Evolutionary conservation across 2,797 vertebrate species (phyloP).

Genomic region (Tapera naevia): DNA sequence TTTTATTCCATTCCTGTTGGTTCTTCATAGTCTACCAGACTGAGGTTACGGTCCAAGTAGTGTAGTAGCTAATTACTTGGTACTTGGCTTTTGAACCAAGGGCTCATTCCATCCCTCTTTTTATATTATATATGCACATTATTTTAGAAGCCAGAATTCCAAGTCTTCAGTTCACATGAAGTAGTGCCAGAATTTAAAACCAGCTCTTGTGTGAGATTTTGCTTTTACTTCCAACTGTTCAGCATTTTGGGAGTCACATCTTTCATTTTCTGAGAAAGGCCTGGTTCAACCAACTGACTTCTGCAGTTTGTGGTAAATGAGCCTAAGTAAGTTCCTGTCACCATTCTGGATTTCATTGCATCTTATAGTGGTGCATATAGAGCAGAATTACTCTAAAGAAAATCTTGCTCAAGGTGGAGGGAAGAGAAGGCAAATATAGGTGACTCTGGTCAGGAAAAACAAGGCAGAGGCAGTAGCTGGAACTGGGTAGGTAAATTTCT

Average conservation of each 20-base stretch:
- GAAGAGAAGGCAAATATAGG: not conserved
- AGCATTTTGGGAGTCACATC: not conserved
- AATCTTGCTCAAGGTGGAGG: not conserved
- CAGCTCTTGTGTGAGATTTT: not conserved
- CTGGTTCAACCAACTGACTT: not conserved
- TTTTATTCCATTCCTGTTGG: not conserved
- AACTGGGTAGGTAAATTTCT: not conserved
- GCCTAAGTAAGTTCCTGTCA: not conserved
- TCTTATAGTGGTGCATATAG: not conserved
- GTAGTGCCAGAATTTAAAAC: not conserved
- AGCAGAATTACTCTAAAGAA: not conserved
- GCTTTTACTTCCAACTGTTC: not conserved
- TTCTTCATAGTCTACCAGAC: not conserved
- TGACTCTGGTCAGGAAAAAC: not conserved
- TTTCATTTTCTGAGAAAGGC: not conserved
- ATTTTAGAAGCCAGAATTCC: not conserved
- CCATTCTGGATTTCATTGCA: not conserved
- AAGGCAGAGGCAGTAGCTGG: not conserved
- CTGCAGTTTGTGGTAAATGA: not conserved
- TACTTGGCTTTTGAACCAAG: not conserved
- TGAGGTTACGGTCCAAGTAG: not conserved
- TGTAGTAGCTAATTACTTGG: not conserved
- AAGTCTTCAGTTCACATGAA: not conserved
- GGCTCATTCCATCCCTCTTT: not conserved
- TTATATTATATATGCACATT: rapidly evolving